Conservation (phyloP, 2,797 vertebrate genomes). For the Sebastiscus albofasciatus region DNA sequence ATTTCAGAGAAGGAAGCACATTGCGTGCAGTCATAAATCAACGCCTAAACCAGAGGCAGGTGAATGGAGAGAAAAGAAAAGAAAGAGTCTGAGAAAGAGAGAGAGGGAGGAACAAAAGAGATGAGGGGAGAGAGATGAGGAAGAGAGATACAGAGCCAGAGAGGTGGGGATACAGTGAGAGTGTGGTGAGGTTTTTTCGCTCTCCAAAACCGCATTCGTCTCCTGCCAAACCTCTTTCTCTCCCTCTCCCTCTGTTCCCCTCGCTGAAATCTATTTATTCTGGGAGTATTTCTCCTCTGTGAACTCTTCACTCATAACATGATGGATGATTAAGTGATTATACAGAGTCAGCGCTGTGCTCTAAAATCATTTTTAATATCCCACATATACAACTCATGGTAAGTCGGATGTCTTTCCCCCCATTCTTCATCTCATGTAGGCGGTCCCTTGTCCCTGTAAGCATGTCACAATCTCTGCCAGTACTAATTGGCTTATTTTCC, state of each 20-base stretch:
- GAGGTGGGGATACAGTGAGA: neutral
- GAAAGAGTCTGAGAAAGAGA: neutral
- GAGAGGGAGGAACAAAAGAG: constrained; percentile 26
- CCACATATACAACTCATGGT: constrained; percentile 25
- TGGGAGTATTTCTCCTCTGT: constrained; percentile 42
- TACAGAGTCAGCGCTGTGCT: constrained; percentile 27
- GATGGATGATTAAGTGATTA: constrained; percentile 61
- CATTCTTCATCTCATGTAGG: neutral
- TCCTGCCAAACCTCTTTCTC: constrained; percentile 59
- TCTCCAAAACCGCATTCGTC: constrained; percentile 58
- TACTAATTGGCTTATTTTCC: constrained; percentile 12
- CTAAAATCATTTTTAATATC: constrained; percentile 46
- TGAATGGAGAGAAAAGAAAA: constrained; percentile 18
- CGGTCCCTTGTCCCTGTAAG: neutral
- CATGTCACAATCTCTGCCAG: neutral
- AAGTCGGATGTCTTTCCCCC: neutral
- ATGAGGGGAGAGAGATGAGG: constrained; percentile 8
- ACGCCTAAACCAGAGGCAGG: constrained; percentile 32
- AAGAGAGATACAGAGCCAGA: constrained; percentile 1
- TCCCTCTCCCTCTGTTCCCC: constrained; percentile 21
- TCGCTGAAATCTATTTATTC: constrained; percentile 51
- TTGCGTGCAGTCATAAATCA: constrained; percentile 62
- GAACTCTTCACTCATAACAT: constrained; percentile 60
- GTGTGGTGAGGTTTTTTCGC: constrained; percentile 38
- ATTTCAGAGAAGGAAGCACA: constrained; percentile 46